phyloP scores from a whole-genome alignment of 2,113 vertebrate genomes.

The Notothenia rossii region DNA sequence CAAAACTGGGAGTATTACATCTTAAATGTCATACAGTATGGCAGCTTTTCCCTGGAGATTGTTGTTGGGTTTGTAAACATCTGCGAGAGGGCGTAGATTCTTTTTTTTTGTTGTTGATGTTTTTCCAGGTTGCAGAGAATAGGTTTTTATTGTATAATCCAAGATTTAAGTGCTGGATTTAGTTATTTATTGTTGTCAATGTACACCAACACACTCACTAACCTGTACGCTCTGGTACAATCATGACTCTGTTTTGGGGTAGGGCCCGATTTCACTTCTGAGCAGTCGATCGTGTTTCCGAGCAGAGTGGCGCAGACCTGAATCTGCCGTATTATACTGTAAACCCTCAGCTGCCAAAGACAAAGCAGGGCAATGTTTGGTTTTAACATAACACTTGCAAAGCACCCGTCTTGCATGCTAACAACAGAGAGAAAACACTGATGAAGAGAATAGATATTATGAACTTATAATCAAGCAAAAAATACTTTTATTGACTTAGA shows the following conservation, averaged over 20 bases:
- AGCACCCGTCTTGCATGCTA: constrained; percentile 73
- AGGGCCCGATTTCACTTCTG: constrained; percentile 55
- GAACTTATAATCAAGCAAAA: constrained; percentile 74
- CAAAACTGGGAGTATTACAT: constrained; percentile 52
- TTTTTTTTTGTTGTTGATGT: constrained; percentile 1
- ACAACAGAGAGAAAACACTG: constrained; percentile 46
- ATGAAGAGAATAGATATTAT: constrained; percentile 67
- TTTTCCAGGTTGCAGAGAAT: constrained; percentile 43
- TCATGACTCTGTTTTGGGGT: constrained; percentile 36
- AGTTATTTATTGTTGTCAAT: constrained; percentile 43
- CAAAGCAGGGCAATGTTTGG: constrained; percentile 64
- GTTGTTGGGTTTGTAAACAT: constrained; percentile 31
- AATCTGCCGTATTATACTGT: constrained; percentile 36
- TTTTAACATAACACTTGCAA: constrained; percentile 59
- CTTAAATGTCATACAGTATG: constrained; percentile 34
- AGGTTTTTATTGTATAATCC: constrained; percentile 27
- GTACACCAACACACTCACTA: constrained; percentile 45
- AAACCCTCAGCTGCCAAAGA: constrained; percentile 71
- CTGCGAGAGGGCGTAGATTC: constrained; percentile 6
- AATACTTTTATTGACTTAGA: constrained; percentile 61
- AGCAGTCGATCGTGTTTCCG: constrained; percentile 33
- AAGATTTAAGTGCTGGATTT: constrained; percentile 45
- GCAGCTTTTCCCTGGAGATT: constrained; percentile 32
- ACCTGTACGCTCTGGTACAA: constrained; percentile 64
- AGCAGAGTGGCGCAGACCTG: constrained; percentile 34